Evolutionary conservation across 1,140 invertebrate genomes (phyloP), one percentile per base, ranked within the genome.

Genomic region (Ceratitis capitata): DNA sequence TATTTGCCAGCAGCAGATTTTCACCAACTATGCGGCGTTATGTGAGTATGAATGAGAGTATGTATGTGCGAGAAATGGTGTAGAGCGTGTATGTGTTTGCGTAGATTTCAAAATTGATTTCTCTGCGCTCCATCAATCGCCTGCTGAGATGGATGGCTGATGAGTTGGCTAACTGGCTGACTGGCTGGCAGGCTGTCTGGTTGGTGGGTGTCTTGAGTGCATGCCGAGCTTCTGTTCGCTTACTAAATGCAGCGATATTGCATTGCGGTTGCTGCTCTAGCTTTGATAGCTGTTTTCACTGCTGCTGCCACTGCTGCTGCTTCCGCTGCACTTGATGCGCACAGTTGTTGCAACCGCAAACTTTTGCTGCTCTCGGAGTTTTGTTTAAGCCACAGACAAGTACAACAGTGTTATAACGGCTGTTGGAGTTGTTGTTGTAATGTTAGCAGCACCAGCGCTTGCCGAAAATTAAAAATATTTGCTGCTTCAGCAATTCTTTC

Each of bases 381-480:
- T 39, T 74, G 10, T 74, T 42, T n/a, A n/a, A n/a, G n/a, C n/a
- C n/a, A n/a, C n/a, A n/a, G n/a, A n/a, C n/a, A n/a, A n/a, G n/a
- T n/a, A n/a, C n/a, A n/a, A n/a, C n/a, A n/a, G n/a, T n/a, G n/a
- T n/a, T n/a, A n/a, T n/a, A n/a, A n/a, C n/a, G n/a, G n/a, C n/a
- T n/a, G n/a, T n/a, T n/a, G n/a, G 64, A 35, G 61, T 39, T 35
- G 29, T 4, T 42, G 32, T 39, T 42, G n/a, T n/a, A 9, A n/a
- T 39, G 35, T 19, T 39, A 74, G 19, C 64, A 74, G 39, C 64
- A 42, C 35, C 64, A 74, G 7, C 64, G 64, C 64, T 23, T 39
- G 39, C 69, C 69, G 39, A 78, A 56, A 78, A 78, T n/a, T n/a
- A n/a, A 78, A 39, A 26, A 78, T 78, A 78, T 78, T 78, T 78